Base-by-base conservation (phyloP, 2,797 vertebrate species). In the Capromys pilorides region DNA sequence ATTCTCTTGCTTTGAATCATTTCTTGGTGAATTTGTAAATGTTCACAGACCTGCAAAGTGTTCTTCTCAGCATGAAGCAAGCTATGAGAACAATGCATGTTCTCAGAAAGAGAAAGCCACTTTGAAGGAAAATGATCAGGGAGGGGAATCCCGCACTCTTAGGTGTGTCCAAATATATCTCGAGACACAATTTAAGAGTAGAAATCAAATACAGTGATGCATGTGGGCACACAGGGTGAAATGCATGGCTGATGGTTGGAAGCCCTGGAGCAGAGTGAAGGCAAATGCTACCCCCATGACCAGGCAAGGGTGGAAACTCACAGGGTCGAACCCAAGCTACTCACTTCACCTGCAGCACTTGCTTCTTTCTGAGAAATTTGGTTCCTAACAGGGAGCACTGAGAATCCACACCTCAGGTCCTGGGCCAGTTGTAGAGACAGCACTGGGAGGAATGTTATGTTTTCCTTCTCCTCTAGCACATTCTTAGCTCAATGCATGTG, bases 371-470 rank as follows among this genome's bases (percentile, higher is more conserved):
- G 36, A 41, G 6, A 22, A 11, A 18, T 18, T 18, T 22, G 39
- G 61, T n/a, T 24, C 16, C 5, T 12, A 26, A 2, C n/a, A 4
- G 5, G 19, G 24, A 24, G 16, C 11, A 26, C 1, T 4, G 4
- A 5, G 86, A 16, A 41, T 0, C 13, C 61, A 4, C 4, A 3
- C 1, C 67, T 19, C 26, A 2, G 5, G 13, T 10, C 45, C 57
- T 16, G 6, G 59, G 10, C 45, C 11, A 39, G 51, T 24, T 6
- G 31, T 26, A 45, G 39, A n/a, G 36, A 26, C 1, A 24, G 4
- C 6, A 0, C 64, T 4, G 6, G 28, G 10, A 57, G 18, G 0
- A 10, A 9, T 12, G 21, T 11, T 14, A 0, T 12, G 0, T 3
- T 62, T 54, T 39, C 26, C 22, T 33, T 21, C n/a, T 83, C 51